A percentile compares a stretch with the other conserved stretches of the same genome.
Evolutionary conservation across 2,113 vertebrate species (phyloP).

Genomic region (Barnardius zonarius): DNA sequence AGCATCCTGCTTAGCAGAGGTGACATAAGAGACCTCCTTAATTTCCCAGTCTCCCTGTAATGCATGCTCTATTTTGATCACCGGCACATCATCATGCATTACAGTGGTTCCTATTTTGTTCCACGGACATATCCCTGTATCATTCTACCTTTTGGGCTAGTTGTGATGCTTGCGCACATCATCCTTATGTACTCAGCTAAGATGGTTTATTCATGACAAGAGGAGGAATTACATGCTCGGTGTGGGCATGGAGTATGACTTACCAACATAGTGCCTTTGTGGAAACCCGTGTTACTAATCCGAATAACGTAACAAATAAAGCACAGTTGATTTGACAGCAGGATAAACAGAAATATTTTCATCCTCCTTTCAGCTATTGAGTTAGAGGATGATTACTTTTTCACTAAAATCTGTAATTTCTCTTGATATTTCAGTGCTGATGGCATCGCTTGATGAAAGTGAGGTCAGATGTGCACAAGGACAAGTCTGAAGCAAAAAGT

Average conservation of each 20-base stretch:
- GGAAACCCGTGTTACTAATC: background rate
- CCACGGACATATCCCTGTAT: background rate
- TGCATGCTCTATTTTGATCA: background rate
- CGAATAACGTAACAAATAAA: background rate
- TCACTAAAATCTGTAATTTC: background rate
- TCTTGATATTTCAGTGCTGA: background rate
- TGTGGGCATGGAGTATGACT: background rate
- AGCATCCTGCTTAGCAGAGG: background rate
- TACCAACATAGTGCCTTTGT: background rate
- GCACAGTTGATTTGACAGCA: background rate
- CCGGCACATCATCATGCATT: background rate
- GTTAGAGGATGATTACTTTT: background rate
- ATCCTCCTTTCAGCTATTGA: background rate
- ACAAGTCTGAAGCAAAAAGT: background rate
- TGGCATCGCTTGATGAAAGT: background rate
- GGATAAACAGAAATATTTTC: background rate
- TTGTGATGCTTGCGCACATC: background rate
- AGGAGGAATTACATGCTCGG: background rate
- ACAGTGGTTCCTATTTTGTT: background rate
- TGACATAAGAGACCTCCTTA: background rate
- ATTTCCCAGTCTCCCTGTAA: background rate
- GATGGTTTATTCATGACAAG: background rate
- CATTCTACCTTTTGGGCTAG: background rate
- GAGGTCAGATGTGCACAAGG: background rate
- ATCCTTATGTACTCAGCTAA: background rate